Base-by-base conservation (phyloP, 2,888 invertebrate species). In the Drosophila borealis region DNA sequence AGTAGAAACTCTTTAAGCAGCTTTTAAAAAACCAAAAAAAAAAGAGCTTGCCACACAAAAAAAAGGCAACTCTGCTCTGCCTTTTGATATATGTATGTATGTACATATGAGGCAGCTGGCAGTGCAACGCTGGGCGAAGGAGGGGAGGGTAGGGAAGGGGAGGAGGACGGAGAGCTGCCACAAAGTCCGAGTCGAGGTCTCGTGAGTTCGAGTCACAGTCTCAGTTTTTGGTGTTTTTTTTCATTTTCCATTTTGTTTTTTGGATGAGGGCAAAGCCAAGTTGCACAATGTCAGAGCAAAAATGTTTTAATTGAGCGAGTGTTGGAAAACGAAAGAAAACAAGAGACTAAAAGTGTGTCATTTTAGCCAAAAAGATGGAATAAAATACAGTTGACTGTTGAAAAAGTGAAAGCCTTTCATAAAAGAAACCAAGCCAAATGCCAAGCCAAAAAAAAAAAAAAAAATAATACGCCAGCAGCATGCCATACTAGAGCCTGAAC, bases 271-370 rank as follows among this genome's bases (percentile, higher is more conserved):
- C 46, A 36, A 41, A 54, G 39, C 21, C 33, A 56, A 64, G 57
- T 56, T 46, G 49, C 65, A 60, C 70, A 78, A 70, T 74, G 67
- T 70, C 80, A 66, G 51, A 64, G 66, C 19, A 39, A 66, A 82
- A 83, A 75, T 75, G 67, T 81, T 81, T 83, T 83, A 83, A 81
- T 83, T 81, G 87, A 81, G 70, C 66, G 44, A 55, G 50, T 62
- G 44, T 29, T 68, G 53, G 49, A 29, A 42, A 49, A 54, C 37
- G 42, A 45, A 29, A 53, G 46, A 25, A 51, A 37, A 25, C 14
- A 46, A 44, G 42, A 39, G 61, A 51, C 45, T n/a, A 46, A 34
- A 49, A 54, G 61, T 57, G 61, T 62, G 55, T 54, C 56, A 70
- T 39, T 55, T 51, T 34, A 34, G 29, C 39, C 21, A 25, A 51